A percentile compares a stretch with the other conserved stretches of the same genome.
Conservation (phyloP, 2,797 vertebrate species). For the Leuciscus waleckii region DNA sequence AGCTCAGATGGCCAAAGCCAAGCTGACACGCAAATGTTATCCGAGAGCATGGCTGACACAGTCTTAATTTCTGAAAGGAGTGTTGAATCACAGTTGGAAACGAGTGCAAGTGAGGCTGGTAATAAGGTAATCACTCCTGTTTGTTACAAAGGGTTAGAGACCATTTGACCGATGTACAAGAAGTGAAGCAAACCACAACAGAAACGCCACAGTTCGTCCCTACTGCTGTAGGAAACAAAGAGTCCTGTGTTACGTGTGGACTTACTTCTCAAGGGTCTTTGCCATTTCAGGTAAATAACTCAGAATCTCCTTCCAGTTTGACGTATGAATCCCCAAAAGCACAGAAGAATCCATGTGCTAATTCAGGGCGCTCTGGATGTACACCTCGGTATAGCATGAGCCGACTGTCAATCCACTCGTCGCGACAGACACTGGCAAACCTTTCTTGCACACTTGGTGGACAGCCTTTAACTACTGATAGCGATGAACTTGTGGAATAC, state of each 20-base stretch:
- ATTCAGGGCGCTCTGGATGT: conserved; percentile 71
- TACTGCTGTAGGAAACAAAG: conserved; percentile 46
- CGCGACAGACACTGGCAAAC: conserved; percentile 66
- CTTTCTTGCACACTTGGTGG: conserved; percentile 71
- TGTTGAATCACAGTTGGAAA: conserved; percentile 50
- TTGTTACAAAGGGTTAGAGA: neutral
- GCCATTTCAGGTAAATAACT: neutral
- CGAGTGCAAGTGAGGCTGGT: neutral
- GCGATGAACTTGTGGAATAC: conserved; percentile 70
- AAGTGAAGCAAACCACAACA: conserved; percentile 34
- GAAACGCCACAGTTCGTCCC: conserved; percentile 60
- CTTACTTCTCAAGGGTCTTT: conserved; percentile 45
- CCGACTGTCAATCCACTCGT: conserved; percentile 66
- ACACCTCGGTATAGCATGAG: conserved; percentile 82
- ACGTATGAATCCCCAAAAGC: conserved; percentile 71
- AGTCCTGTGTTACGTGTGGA: neutral
- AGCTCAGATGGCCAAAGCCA: conserved; percentile 54
- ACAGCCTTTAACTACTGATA: conserved; percentile 69
- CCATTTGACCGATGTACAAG: neutral
- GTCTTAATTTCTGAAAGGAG: conserved; percentile 63
- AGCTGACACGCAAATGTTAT: conserved; percentile 60
- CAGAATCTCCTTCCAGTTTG: conserved; percentile 69
- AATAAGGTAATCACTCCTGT: neutral
- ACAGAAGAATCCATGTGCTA: conserved; percentile 60
- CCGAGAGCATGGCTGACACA: conserved; percentile 59